These are phyloP conservation scores for Spodoptera littoralis DNA, from an alignment of 2,888 invertebrate genomes.

Conservation along the genomic window DNA sequence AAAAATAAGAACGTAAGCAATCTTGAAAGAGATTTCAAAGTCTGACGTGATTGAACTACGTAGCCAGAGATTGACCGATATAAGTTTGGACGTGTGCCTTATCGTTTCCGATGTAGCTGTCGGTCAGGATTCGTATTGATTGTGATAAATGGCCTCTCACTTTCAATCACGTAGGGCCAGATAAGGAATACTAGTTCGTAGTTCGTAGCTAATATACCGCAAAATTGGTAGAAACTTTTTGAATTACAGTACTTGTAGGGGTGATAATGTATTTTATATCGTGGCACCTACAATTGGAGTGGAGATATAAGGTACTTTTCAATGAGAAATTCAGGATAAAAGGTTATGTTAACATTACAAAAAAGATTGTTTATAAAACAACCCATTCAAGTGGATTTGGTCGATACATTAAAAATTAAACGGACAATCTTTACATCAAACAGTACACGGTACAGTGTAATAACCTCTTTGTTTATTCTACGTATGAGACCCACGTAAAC, in stretches of 20 bases:
- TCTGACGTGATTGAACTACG: neutral
- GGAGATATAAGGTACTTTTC: too few relatives aligned
- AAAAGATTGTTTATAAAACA: too few relatives aligned
- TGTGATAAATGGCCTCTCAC: constrained; percentile 23
- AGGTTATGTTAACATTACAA: too few relatives aligned
- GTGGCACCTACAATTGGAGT: too few relatives aligned
- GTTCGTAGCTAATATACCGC: neutral
- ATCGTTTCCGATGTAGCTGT: constrained; percentile 18
- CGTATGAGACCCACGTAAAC: constrained; percentile 23
- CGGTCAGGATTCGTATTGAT: constrained; percentile 27
- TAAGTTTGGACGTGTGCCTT: constrained; percentile 11
- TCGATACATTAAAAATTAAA: too few relatives aligned
- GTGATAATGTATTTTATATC: too few relatives aligned
- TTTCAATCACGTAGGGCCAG: constrained; percentile 16
- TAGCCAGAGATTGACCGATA: constrained; percentile 9
- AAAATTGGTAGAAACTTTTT: neutral
- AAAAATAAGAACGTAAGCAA: neutral
- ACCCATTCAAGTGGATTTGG: too few relatives aligned
- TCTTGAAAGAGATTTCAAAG: constrained; percentile 2
- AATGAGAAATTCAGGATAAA: too few relatives aligned
- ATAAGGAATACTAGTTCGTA: constrained; percentile 6
- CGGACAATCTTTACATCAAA: neutral
- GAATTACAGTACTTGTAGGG: too few relatives aligned
- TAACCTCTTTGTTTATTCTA: constrained; percentile 12
- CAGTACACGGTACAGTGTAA: neutral